These are phyloP conservation scores for Saccostrea glomerata DNA, from an alignment of 1,140 invertebrate genomes.

Conservation along the genomic window DNA sequence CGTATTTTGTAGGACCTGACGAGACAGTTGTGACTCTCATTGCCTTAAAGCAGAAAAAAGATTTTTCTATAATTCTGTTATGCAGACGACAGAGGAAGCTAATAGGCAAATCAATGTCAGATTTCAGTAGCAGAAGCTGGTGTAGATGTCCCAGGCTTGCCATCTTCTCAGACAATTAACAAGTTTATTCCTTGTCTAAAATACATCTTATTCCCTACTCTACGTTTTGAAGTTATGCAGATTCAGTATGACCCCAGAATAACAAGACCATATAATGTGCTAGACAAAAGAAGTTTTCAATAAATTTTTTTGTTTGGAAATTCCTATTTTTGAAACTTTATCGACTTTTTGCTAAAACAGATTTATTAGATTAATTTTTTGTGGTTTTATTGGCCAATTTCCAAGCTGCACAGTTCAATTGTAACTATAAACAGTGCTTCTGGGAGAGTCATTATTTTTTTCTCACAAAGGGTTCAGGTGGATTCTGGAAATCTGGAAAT, in stretches of 20 bases:
- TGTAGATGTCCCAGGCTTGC: background rate
- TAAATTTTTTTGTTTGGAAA: background rate
- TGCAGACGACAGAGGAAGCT: background rate
- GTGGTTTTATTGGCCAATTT: background rate
- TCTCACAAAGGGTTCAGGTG: too few relatives aligned
- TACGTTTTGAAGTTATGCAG: background rate
- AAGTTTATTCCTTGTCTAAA: background rate
- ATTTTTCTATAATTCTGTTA: too few relatives aligned
- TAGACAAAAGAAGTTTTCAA: background rate
- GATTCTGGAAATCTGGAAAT: too few relatives aligned
- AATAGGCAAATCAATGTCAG: background rate
- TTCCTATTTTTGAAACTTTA: background rate
- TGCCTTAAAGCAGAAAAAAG: too few relatives aligned
- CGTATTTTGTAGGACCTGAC: too few relatives aligned
- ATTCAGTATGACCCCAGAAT: background rate
- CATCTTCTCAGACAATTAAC: background rate
- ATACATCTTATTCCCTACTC: background rate
- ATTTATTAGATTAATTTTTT: conserved; percentile 16
- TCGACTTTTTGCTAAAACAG: background rate
- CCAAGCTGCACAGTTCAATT: background rate
- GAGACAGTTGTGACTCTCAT: too few relatives aligned
- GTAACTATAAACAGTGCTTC: background rate
- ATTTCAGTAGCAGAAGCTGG: background rate
- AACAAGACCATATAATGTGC: background rate
- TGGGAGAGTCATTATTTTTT: background rate